Conservation (phyloP, 2,113 vertebrate genomes). For the Chlamydotis undulata region DNA sequence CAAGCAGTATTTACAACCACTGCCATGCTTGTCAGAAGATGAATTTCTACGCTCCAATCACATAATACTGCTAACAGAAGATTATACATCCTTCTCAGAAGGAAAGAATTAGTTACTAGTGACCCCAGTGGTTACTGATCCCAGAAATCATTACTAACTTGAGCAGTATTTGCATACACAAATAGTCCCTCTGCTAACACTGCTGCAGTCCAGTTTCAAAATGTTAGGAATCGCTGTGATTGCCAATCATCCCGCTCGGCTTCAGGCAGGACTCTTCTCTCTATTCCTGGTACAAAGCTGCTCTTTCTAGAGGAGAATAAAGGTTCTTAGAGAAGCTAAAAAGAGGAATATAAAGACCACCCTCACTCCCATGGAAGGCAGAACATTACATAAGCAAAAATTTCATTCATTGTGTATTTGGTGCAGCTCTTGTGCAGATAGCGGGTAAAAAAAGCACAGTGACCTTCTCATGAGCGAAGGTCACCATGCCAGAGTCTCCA, state of each 20-base stretch:
- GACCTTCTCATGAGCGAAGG: not conserved
- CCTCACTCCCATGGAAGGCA: rapidly evolving
- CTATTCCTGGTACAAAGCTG: not conserved
- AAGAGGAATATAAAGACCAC: not conserved
- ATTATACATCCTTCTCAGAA: not conserved
- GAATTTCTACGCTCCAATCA: not conserved
- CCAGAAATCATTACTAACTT: not conserved
- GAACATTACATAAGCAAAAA: rapidly evolving
- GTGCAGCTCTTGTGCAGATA: not conserved
- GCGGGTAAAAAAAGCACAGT: not conserved
- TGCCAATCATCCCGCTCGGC: not conserved
- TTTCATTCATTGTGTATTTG: rapidly evolving
- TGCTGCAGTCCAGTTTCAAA: not conserved
- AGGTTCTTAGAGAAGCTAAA: not conserved
- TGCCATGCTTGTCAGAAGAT: not conserved
- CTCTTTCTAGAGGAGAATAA: not conserved
- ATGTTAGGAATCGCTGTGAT: rapidly evolving
- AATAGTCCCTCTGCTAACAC: not conserved
- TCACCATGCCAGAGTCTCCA: not conserved
- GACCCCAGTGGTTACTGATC: not conserved
- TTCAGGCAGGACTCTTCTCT: not conserved
- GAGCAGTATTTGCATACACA: not conserved
- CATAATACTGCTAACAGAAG: not conserved
- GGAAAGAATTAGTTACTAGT: not conserved
- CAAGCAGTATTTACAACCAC: not conserved